Percentiles rank a stretch among this genome's conserved stretches.
Evolutionary conservation across 2,113 vertebrate genomes (phyloP).

Genomic region (Xenopus tropicalis): UCB_Xtro_10.0 CM004450.2:100028001-100028500

Average conservation of each 20-base stretch:
- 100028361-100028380: not conserved
- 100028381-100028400: not conserved
- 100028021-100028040: slow-evolving; percentile 82
- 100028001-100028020: slow-evolving; percentile 70
- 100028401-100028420: not conserved
- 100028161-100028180: slow-evolving; percentile 78
- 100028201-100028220: slow-evolving; percentile 79
- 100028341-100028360: slow-evolving; percentile 25
- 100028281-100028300: slow-evolving; percentile 64
- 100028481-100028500: too few species aligned
- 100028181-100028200: slow-evolving; percentile 77
- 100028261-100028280: slow-evolving; percentile 78
- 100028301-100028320: slow-evolving; percentile 62
- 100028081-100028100: slow-evolving; percentile 77
- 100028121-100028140: slow-evolving; percentile 59
- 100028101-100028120: slow-evolving; percentile 57
- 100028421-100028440: slow-evolving; percentile 1
- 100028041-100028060: slow-evolving; percentile 82
- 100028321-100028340: slow-evolving; percentile 53
- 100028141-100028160: slow-evolving; percentile 80
- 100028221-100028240: slow-evolving; percentile 66
- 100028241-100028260: slow-evolving; percentile 65
- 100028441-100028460: too few species aligned
- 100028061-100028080: slow-evolving; percentile 94
- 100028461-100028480: too few species aligned